Evolutionary conservation across 2,797 vertebrate genomes (phyloP).

Genomic region (Neopelma chrysocephalum): DNA sequence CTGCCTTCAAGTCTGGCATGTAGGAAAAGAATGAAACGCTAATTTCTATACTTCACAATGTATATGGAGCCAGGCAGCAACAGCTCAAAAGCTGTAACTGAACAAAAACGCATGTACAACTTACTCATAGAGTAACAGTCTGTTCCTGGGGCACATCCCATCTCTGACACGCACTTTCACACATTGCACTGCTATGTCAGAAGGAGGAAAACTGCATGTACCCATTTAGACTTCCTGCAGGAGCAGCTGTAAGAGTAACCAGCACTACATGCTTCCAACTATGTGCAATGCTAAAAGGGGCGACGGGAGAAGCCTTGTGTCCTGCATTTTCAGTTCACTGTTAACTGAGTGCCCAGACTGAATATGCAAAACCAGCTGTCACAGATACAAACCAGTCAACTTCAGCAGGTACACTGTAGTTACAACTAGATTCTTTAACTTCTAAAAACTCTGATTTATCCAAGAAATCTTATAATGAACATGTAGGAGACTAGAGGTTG

Average conservation of each 20-base stretch:
- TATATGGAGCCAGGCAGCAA: neutral
- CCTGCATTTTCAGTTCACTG: neutral
- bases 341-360: neutral
- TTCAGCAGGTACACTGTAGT: neutral
- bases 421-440: neutral
- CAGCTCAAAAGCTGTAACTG: neutral
- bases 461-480: neutral
- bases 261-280: neutral
- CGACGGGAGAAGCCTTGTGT: rapidly evolving
- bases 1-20: neutral
- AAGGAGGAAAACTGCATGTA: neutral
- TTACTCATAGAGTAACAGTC: rapidly evolving
- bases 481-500: neutral
- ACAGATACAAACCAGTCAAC: neutral
- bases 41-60: neutral
- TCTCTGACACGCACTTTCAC: rapidly evolving
- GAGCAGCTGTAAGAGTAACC: neutral
- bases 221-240: neutral
- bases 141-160: neutral
- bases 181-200: rapidly evolving
- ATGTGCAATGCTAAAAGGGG: neutral
- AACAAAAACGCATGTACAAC: neutral
- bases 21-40: neutral
- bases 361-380: neutral
- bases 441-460: neutral